These are phyloP conservation scores for Addax nasomaculatus DNA, from an alignment of 2,113 vertebrate genomes.

Conservation along the genomic window DNA sequence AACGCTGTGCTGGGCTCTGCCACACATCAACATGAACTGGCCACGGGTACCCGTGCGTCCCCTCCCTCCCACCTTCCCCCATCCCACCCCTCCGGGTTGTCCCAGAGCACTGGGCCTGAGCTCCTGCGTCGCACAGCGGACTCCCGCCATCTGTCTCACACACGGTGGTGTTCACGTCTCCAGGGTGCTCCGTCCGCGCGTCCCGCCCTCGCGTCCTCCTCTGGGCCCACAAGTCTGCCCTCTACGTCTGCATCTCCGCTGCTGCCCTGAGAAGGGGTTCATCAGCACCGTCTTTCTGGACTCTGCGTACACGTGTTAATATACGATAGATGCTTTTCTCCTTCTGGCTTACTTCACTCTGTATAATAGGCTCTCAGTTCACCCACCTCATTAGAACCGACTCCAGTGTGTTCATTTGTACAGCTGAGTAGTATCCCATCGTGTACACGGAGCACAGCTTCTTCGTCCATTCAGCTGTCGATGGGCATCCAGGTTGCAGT, in stretches of 20 bases:
- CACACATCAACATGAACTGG: fast-evolving
- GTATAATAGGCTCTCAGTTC: not conserved
- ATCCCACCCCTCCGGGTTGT: no score
- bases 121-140: no score
- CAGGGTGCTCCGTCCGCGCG: fast-evolving
- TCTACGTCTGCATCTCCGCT: fast-evolving
- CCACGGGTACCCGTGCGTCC: fast-evolving
- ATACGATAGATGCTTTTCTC: not conserved
- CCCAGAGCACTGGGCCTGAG: no score
- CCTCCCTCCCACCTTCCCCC: no score
- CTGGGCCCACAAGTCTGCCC: no score
- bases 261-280: not conserved
- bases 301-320: no score
- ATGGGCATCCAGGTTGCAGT: not conserved
- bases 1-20: not conserved
- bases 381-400: not conserved
- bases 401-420: fast-evolving
- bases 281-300: no score
- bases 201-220: not conserved
- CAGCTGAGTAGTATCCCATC: fast-evolving
- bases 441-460: fast-evolving
- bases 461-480: not conserved
- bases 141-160: no score
- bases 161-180: fast-evolving
- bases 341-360: not conserved